Base-by-base conservation (phyloP, 2,113 vertebrate genomes). In the Romanogobio albipinnatus region DNA sequence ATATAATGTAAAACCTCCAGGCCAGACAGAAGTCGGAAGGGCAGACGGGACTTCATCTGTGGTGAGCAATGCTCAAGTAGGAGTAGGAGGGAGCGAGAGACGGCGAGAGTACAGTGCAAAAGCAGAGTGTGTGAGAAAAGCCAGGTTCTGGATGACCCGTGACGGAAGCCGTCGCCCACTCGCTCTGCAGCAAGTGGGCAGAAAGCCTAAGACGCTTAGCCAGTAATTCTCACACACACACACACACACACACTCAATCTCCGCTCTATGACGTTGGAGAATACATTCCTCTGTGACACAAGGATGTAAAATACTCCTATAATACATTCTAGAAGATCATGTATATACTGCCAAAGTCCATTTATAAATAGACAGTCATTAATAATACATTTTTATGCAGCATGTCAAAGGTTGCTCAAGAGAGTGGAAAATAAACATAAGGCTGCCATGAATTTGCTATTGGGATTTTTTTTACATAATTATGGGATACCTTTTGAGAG, bases 91-190 rank as follows among this genome's bases (percentile, higher is more conserved):
- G 79, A 53, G 39, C 1, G 43, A 47, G 71, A 74, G 71, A 43
- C 51, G 49, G 73, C 11, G 36, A 26, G 76, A 73, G 70, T 80
- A 68, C 19, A 51, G 56, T 53, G 68, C 68, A 56, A 43, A 61
- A 29, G 76, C 36, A 33, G 36, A 53, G 29, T 78, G 70, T 62
- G 76, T 74, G 77, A 73, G 45, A 77, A 64, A 26, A n/a, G 76
- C 66, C 61, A 53, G 66, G 59, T 80, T 86, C 76, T 81, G 62
- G 79, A 80, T 81, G 83, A 83, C 85, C 88, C 68, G 9, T 87
- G 85, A 89, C 33, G 88, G 80, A 86, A 87, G 70, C 68, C 5
- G 68, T 74, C 86, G 64, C 84, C 88, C 77, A 86, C 88, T 64
- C 51, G 58, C 36, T 84, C 22, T 43, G 51, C 29, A 68, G 73